Conservation (phyloP, 2,113 vertebrate species). For the Hippoglossus stenolepis region DNA sequence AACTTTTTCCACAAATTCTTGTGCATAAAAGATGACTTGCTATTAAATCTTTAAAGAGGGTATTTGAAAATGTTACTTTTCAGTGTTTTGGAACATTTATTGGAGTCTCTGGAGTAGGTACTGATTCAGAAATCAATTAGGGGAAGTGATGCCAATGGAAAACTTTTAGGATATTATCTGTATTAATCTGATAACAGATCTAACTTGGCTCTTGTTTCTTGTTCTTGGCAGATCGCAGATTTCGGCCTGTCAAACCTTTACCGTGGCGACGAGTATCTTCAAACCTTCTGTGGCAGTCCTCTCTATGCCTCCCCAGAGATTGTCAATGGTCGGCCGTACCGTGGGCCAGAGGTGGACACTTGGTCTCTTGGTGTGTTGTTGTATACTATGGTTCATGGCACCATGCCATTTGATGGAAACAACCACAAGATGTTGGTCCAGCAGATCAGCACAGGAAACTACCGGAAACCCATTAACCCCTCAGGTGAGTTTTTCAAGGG, state of each 20-base stretch:
- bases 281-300: slow-evolving; percentile 96
- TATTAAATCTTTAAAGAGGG: too few species aligned
- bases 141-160: too few species aligned
- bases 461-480: slow-evolving; percentile 88
- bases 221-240: slow-evolving; percentile 89
- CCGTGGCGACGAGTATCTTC: slow-evolving; percentile 89
- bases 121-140: too few species aligned
- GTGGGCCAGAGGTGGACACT: slow-evolving; percentile 93
- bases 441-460: slow-evolving; percentile 93
- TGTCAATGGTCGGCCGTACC: slow-evolving; percentile 93
- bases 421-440: slow-evolving; percentile 91
- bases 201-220: not conserved
- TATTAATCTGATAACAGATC: not conserved
- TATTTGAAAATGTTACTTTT: too few species aligned
- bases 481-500: slow-evolving; percentile 82
- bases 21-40: too few species aligned
- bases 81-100: too few species aligned
- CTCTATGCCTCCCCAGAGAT: slow-evolving; percentile 97
- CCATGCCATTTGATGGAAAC: slow-evolving; percentile 95
- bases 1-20: too few species aligned
- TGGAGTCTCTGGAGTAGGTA: too few species aligned
- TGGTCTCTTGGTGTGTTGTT: slow-evolving; percentile 97
- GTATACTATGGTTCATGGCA: slow-evolving; percentile 94
- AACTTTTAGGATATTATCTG: too few species aligned
- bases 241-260: slow-evolving; percentile 96